Evolutionary conservation across 2,797 vertebrate genomes (phyloP).

Genomic region (Cuculus canorus): DNA sequence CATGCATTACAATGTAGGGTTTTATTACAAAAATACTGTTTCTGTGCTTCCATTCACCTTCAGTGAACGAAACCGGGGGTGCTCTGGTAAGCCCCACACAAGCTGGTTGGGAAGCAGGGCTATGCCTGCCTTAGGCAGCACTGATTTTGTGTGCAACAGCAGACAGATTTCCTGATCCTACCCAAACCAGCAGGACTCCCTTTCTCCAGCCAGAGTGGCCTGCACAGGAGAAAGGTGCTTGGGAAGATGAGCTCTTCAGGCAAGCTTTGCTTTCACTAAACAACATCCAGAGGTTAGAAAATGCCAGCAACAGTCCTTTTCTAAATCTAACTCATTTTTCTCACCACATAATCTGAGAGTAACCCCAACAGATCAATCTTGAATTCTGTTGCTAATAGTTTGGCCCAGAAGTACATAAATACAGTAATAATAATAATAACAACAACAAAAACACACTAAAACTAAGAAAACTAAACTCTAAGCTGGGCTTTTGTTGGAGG

Average conservation of each 20-base stretch:
- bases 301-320: background rate
- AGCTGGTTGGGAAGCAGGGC: background rate
- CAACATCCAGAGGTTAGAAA: background rate
- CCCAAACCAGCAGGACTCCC: background rate
- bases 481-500: background rate
- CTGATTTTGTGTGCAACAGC: rapidly evolving
- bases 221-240: too few relatives aligned
- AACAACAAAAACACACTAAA: background rate
- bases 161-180: background rate
- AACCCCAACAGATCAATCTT: background rate
- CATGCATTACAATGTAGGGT: background rate
- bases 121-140: background rate
- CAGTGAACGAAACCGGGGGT: background rate
- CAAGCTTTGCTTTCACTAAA: background rate
- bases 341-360: background rate
- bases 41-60: background rate
- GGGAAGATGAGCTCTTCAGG: background rate
- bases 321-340: background rate
- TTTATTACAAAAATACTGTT: background rate
- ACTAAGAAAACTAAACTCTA: background rate
- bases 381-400: background rate
- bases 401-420: background rate
- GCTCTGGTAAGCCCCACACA: background rate
- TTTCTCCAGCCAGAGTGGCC: background rate
- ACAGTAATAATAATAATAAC: background rate